These are phyloP conservation scores for Okapia johnstoni DNA, from an alignment of 2,113 vertebrate species.

Conservation along the genomic window DNA sequence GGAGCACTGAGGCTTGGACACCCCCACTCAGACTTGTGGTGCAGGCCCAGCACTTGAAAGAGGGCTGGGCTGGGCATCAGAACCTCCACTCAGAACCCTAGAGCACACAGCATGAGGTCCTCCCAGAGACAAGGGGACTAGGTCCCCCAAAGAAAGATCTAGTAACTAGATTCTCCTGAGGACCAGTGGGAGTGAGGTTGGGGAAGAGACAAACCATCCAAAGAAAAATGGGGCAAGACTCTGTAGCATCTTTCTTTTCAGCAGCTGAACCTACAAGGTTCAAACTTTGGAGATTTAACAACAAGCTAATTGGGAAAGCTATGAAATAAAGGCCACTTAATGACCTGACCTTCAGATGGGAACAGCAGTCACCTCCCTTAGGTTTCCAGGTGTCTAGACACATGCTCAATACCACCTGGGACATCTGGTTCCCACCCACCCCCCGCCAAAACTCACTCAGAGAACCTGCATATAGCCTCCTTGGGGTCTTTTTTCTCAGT, in stretches of 20 bases:
- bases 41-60: neutral
- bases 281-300: neutral
- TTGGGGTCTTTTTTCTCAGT: neutral
- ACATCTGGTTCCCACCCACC: neutral
- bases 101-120: neutral
- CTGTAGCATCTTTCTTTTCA: neutral
- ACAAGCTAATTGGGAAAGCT: neutral
- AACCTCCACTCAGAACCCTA: neutral
- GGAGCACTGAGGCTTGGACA: neutral
- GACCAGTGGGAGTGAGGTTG: no score
- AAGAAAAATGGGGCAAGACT: neutral
- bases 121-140: neutral
- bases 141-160: neutral
- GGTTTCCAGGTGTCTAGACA: neutral
- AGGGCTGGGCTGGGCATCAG: neutral
- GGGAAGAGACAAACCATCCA: neutral
- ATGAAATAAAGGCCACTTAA: neutral
- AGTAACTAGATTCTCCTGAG: neutral
- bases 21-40: neutral
- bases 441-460: neutral
- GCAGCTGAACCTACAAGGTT: neutral
- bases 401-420: neutral
- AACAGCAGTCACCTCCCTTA: neutral
- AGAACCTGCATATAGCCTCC: neutral
- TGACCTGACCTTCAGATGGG: neutral